phyloP scores from a whole-genome alignment of 2,797 vertebrate genomes.

The Cheirogaleus major region DNA sequence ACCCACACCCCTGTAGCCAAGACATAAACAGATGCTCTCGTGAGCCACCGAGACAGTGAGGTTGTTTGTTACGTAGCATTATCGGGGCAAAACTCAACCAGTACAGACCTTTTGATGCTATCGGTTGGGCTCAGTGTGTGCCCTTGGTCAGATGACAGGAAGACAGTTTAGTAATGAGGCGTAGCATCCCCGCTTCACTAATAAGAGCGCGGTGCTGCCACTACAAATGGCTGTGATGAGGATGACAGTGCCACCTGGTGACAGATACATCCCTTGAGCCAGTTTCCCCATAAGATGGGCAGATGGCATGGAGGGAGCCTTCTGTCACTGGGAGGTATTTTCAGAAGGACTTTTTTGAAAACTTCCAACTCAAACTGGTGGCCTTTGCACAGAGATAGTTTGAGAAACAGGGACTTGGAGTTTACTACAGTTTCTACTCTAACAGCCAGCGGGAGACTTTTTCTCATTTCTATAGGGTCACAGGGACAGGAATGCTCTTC shows the following conservation, averaged over 20 bases:
- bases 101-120: too few relatives aligned
- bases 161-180: background rate
- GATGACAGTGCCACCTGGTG: background rate
- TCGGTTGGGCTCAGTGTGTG: background rate
- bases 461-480: background rate
- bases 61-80: background rate
- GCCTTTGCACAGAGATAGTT: background rate
- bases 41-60: background rate
- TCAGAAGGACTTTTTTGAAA: background rate
- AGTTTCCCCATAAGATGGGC: background rate
- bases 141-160: background rate
- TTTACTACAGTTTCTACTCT: accelerated
- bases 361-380: background rate
- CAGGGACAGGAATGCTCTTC: background rate
- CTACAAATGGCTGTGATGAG: background rate
- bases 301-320: background rate
- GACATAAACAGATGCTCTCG: accelerated
- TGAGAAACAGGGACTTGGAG: background rate
- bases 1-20: background rate
- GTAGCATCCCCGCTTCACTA: too few relatives aligned
- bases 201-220: accelerated
- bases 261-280: accelerated
- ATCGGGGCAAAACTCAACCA: background rate
- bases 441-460: background rate
- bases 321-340: background rate